A percentile compares a stretch with the other conserved stretches of the same genome.
These are phyloP conservation scores for Laterallus jamaicensis DNA, from an alignment of 2,113 vertebrate species.

Conservation along the genomic window DNA sequence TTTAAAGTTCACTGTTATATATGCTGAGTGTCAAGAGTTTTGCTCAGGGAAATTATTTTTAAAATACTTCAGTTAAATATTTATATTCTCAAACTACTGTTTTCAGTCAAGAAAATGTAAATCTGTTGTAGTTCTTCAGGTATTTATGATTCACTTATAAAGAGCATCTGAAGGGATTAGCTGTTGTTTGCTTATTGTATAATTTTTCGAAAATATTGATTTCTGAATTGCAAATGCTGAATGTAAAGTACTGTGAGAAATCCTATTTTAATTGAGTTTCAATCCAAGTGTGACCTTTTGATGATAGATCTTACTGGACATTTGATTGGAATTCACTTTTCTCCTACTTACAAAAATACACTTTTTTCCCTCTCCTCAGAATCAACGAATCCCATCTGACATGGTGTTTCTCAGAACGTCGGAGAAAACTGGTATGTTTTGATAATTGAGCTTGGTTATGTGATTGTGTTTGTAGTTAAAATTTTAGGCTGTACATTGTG, in stretches of 20 bases:
- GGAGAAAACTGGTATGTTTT: slow-evolving; percentile 81
- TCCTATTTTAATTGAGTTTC: slow-evolving; percentile 69
- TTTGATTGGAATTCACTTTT: slow-evolving; percentile 56
- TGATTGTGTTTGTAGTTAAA: neutral
- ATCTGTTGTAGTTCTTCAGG: neutral
- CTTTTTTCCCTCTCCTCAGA: slow-evolving; percentile 62
- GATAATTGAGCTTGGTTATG: neutral
- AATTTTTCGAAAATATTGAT: slow-evolving; percentile 63
- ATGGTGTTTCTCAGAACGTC: slow-evolving; percentile 86
- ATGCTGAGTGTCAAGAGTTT: neutral
- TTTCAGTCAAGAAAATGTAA: neutral
- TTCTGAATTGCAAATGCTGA: slow-evolving; percentile 64
- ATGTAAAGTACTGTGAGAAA: slow-evolving; percentile 54
- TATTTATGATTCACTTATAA: neutral
- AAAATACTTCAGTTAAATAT: neutral
- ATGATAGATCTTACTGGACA: slow-evolving; percentile 46
- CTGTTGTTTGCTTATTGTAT: slow-evolving; percentile 63
- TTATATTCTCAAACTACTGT: neutral
- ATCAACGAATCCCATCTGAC: slow-evolving; percentile 84
- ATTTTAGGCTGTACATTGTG: neutral
- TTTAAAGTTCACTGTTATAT: neutral
- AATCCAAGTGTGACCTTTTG: slow-evolving; percentile 64
- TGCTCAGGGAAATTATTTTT: neutral
- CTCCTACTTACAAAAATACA: neutral
- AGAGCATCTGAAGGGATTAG: slow-evolving; percentile 29